Evolutionary conservation across 2,797 vertebrate species (phyloP).

Genomic region (Ptychobarbus kaznakovi): DNA sequence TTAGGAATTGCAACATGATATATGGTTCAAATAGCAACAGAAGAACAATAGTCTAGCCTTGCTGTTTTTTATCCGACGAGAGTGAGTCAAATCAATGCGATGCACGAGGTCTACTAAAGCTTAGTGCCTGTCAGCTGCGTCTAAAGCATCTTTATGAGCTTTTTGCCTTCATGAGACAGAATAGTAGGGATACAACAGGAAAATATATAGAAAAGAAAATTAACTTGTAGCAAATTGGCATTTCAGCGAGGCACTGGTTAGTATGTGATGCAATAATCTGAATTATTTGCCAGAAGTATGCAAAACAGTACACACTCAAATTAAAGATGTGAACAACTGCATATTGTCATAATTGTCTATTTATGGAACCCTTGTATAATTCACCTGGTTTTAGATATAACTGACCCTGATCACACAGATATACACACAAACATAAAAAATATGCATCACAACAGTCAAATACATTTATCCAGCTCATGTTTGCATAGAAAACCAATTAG

Average conservation of each 20-base stretch:
- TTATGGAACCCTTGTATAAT: background rate
- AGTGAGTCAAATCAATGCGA: slow-evolving; percentile 11
- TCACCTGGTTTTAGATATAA: background rate
- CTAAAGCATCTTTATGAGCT: slow-evolving; percentile 14
- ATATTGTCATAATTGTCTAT: background rate
- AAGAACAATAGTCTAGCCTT: background rate
- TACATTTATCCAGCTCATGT: background rate
- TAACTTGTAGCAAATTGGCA: background rate
- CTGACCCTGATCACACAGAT: background rate
- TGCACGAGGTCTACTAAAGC: background rate
- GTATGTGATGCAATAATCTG: background rate
- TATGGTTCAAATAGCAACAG: slow-evolving; percentile 21
- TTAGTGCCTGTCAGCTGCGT: background rate
- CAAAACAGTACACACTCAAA: background rate
- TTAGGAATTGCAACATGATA: slow-evolving; percentile 27
- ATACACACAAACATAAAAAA: background rate
- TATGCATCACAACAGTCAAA: background rate
- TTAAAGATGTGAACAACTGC: background rate
- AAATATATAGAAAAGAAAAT: background rate
- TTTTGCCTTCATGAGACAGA: background rate
- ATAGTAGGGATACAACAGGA: background rate
- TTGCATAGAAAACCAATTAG: background rate
- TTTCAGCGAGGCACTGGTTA: background rate
- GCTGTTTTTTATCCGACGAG: slow-evolving; percentile 6
- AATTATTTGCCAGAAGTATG: background rate